Evolutionary conservation across 2,113 vertebrate species (phyloP).

Genomic region (Cacatua alba): DNA sequence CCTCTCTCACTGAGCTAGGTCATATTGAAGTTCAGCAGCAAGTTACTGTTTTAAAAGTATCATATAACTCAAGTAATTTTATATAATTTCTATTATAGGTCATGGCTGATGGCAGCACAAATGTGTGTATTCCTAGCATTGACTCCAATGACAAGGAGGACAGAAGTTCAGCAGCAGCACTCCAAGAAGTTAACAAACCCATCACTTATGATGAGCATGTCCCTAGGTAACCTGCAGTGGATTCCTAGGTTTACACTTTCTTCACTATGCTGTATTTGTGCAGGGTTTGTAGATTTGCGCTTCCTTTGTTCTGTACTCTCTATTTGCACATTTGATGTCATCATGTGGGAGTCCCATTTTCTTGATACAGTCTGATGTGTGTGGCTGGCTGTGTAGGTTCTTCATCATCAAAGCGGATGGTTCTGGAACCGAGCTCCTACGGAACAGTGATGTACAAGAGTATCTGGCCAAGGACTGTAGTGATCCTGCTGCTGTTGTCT

Average conservation of each 20-base stretch:
- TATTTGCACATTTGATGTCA: neutral
- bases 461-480: slow-evolving; percentile 71
- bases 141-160: slow-evolving; percentile 24
- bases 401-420: slow-evolving; percentile 84
- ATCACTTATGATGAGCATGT: slow-evolving; percentile 69
- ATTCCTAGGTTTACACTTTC: neutral
- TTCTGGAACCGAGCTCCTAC: slow-evolving; percentile 90
- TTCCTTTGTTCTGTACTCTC: neutral
- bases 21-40: neutral
- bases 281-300: neutral
- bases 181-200: slow-evolving; percentile 28
- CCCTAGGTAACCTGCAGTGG: slow-evolving; percentile 79
- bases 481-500: slow-evolving; percentile 77
- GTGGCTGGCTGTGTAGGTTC: slow-evolving; percentile 75
- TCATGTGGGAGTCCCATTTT: neutral
- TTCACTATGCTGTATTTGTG: neutral
- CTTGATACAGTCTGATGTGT: neutral
- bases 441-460: slow-evolving; percentile 74
- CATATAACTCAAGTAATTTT: neutral
- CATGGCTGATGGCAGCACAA: slow-evolving; percentile 82
- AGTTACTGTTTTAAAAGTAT: neutral
- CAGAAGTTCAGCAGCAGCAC: neutral
- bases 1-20: neutral
- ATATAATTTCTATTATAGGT: slow-evolving; percentile 74
- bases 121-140: slow-evolving; percentile 50